Evolutionary conservation across 2,113 vertebrate species (phyloP).

Genomic region (Serilophus lunatus): DNA sequence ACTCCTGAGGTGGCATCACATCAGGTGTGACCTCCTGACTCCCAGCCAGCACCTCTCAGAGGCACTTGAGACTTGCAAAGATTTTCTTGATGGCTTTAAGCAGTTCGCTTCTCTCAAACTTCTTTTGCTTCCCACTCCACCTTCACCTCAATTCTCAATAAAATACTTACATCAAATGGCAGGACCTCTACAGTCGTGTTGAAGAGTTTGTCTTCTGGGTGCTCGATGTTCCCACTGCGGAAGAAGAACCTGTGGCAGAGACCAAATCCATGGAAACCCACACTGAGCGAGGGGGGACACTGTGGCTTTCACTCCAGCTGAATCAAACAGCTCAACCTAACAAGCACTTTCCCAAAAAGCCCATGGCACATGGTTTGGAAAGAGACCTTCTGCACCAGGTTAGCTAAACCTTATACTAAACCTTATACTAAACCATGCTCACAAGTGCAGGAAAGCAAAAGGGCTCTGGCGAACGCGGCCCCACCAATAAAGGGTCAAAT

Average conservation of each 20-base stretch:
- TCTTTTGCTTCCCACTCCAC: background rate
- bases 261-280: background rate
- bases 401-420: background rate
- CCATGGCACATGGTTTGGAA: background rate
- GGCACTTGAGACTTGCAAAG: background rate
- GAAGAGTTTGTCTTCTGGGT: conserved; percentile 97
- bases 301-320: background rate
- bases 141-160: background rate
- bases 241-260: conserved; percentile 89
- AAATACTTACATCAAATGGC: conserved; percentile 90
- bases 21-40: background rate
- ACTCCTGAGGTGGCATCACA: background rate
- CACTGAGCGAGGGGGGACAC: background rate
- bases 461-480: background rate
- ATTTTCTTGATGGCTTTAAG: background rate
- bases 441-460: background rate
- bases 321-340: background rate
- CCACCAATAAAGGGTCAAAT: background rate
- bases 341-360: background rate
- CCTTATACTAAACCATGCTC: background rate
- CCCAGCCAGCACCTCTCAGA: background rate
- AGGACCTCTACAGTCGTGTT: conserved; percentile 96
- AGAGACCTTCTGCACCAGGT: background rate
- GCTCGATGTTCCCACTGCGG: conserved; percentile 95
- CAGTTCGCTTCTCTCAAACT: background rate